phyloP scores from a whole-genome alignment of 2,888 invertebrate genomes.

The Eupsilia transversa region DNA sequence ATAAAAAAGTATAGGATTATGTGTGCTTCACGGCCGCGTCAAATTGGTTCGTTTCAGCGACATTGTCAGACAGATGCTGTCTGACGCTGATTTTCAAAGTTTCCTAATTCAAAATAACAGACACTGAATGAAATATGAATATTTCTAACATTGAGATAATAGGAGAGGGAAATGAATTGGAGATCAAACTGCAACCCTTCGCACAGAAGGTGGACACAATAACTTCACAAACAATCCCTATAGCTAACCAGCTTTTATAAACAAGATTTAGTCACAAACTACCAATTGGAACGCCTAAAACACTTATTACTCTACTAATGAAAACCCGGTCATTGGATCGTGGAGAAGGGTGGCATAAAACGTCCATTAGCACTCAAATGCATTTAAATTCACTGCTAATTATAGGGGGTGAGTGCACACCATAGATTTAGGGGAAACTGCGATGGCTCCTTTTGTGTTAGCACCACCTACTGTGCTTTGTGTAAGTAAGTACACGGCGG shows the following conservation, averaged over 20 bases:
- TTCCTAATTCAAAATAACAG: neutral
- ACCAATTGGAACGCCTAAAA: conserved; percentile 52
- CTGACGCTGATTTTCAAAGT: neutral
- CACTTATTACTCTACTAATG: conserved; percentile 64
- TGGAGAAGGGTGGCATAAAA: conserved; percentile 70
- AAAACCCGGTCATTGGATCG: conserved; percentile 57
- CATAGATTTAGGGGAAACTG: conserved; percentile 63
- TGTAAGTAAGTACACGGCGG: conserved; percentile 17
- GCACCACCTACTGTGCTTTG: conserved; percentile 44
- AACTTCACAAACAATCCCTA: neutral
- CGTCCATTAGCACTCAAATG: conserved; percentile 81
- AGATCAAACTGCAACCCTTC: neutral
- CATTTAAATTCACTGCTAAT: conserved; percentile 82
- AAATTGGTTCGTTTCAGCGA: neutral
- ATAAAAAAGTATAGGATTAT: neutral
- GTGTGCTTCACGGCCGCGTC: neutral
- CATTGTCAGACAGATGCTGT: too few species aligned
- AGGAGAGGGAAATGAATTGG: neutral
- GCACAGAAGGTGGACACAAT: neutral
- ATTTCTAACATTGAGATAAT: neutral
- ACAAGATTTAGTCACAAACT: conserved; percentile 33
- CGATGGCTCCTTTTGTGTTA: conserved; percentile 63
- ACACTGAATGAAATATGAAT: neutral
- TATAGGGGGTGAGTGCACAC: conserved; percentile 74
- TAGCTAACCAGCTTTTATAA: neutral